Evolutionary conservation across 2,113 vertebrate species (phyloP), one percentile per base, ranked within the genome.

Genomic region (Camelus dromedarius): DNA sequence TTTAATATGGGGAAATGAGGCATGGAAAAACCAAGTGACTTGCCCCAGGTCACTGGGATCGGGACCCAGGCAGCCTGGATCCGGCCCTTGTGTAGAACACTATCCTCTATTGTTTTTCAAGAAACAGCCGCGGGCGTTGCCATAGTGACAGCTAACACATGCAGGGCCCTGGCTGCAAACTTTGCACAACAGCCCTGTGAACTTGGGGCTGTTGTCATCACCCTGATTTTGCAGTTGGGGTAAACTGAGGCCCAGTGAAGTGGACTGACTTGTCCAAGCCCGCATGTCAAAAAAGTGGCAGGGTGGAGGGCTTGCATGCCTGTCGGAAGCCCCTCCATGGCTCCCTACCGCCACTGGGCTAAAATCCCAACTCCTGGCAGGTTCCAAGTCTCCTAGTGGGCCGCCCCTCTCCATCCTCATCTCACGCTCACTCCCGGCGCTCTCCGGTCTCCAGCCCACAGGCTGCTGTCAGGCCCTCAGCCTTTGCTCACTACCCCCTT

Each of bases 301-400:
- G 66, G 60, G 24, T 14, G 19, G 38, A 22, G 42, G 54, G 72
- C 2, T 80, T 20, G 26, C 0, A 0, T 0, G 13, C 50, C 46
- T 85, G 58, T n/a, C 8, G 6, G 28, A 56, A 50, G 64, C 2
- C 1, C 8, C 30, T 30, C 18, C 1, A 0, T 6, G 35, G 14
- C 12, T 72, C n/a, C 30, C 66, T 10, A 4, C 35, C n/a, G 8
- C 10, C n/a, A 5, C 12, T 4, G 22, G 24, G 62, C 28, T 64
- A 12, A 56, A 76, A 62, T 76, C 22, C 60, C 42, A 35, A 12
- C 24, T 1, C 76, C 35, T 35, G 2, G 3, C 1, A 13, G 54
- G 54, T 46, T 75, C 56, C 14, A 2, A 26, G 70, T 14, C 48
- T 81, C 42, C 42, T 24, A 0, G 18, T 35, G 4, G 10, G 24